Evolutionary conservation across 30 jellyfish, hydroid and myxozoan genomes (phyloP), one percentile per base, ranked within the genome.

Genomic region (Turritopsis rubra): DNA sequence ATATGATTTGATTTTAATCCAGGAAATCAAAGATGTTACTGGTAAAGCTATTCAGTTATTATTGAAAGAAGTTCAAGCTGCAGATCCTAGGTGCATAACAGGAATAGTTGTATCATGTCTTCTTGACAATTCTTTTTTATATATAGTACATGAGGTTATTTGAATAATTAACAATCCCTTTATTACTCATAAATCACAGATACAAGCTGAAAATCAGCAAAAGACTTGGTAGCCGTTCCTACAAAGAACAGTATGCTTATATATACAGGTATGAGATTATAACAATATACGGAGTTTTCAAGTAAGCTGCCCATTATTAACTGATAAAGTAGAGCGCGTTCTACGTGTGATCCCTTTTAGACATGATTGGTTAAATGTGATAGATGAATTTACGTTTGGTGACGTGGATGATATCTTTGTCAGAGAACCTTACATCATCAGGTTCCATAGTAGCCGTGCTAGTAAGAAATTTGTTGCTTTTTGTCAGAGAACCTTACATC

Each of bases 231-330:
- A 77, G 95, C 72, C 71, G 92, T 18, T 75, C 95, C 18, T 85
- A 95, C 85, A 90, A 90, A 79, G 97, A 90, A 74, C 97, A 90
- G 75, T 90, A 90, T 65, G 97, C 95, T 17, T 90, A 30, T 65
- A 65, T 90, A 23, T 90, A 90, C 92, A 82, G 95, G 97, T 90
- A 85, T 68, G 16, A 68, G 8, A 23, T 1, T 7, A 7, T 68
- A 68, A 60, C n/a, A n/a, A n/a, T n/a, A n/a, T n/a, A n/a, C n/a
- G n/a, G n/a, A n/a, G n/a, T n/a, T n/a, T n/a, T n/a, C n/a, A n/a
- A n/a, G n/a, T n/a, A n/a, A n/a, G n/a, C n/a, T n/a, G n/a, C n/a
- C n/a, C n/a, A n/a, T n/a, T n/a, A n/a, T n/a, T n/a, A n/a, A n/a
- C n/a, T n/a, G n/a, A n/a, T n/a, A n/a, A n/a, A n/a, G n/a, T n/a